Percentiles rank a stretch among this genome's conserved stretches.
These are phyloP conservation scores for Apamea monoglypha DNA, from an alignment of 2,888 invertebrate genomes.

Conservation along the genomic window DNA sequence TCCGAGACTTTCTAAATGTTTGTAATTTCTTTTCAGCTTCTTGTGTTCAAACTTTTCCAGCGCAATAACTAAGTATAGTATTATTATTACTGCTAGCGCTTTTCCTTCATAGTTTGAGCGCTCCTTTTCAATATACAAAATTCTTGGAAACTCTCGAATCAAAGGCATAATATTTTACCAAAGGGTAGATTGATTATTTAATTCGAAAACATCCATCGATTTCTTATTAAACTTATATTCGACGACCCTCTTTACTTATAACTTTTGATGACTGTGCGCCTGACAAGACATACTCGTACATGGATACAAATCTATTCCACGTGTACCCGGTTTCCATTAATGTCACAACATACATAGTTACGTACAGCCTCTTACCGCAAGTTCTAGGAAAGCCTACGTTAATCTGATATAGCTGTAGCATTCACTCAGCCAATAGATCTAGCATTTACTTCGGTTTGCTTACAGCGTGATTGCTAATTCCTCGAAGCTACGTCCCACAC, in stretches of 20 bases:
- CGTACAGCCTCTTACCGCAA: not conserved
- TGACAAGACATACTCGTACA: not conserved
- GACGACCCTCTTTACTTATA: no score
- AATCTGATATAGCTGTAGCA: not conserved
- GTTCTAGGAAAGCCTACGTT: not conserved
- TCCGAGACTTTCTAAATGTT: not conserved
- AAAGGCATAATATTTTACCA: not conserved
- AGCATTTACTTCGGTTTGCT: constrained; percentile 6
- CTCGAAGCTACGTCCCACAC: constrained; percentile 7
- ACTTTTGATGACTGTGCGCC: no score
- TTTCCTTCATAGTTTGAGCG: not conserved
- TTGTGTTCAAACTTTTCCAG: not conserved
- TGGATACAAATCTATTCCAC: not conserved
- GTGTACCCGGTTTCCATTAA: not conserved
- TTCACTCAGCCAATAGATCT: not conserved
- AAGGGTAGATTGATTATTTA: no score
- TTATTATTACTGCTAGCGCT: not conserved
- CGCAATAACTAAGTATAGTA: not conserved
- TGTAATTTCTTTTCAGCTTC: not conserved
- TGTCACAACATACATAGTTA: not conserved
- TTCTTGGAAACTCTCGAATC: not conserved
- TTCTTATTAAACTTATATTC: no score
- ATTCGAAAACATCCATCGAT: no score
- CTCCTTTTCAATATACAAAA: not conserved
- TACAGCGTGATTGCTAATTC: not conserved